Percentiles rank a stretch among this genome's conserved stretches.
Conservation (phyloP, 2,888 invertebrate genomes). For the Notodonta dromedarius region DNA sequence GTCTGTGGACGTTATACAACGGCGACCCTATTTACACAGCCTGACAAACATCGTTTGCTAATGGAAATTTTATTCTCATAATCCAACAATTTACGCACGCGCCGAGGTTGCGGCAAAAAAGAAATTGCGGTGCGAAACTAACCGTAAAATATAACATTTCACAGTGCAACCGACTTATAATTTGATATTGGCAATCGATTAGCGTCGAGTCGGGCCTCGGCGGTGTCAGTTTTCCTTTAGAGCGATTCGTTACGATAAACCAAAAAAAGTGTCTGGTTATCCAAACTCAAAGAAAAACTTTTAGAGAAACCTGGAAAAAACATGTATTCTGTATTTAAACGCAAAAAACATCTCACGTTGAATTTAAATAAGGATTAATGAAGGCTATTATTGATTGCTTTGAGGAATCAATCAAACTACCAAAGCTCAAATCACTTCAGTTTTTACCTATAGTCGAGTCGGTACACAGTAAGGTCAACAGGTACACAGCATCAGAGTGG, state of each 20-base stretch:
- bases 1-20: conserved; percentile 19
- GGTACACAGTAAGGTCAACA: conserved; percentile 41
- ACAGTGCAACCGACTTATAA: conserved; percentile 53
- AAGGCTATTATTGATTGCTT: conserved; percentile 10
- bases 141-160: conserved; percentile 48
- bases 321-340: conserved; percentile 25
- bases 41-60: conserved; percentile 13
- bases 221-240: conserved; percentile 56
- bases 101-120: conserved; percentile 23
- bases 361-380: conserved; percentile 23
- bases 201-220: conserved; percentile 48
- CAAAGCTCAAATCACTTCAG: conserved; percentile 20
- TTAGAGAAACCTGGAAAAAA: conserved; percentile 20
- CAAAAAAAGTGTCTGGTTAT: conserved; percentile 50
- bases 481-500: conserved; percentile 32
- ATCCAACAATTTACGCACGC: conserved; percentile 17
- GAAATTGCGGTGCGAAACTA: conserved; percentile 38
- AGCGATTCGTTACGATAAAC: conserved; percentile 60
- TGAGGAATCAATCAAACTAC: conserved; percentile 34
- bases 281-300: conserved; percentile 45
- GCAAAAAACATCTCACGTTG: conserved; percentile 34
- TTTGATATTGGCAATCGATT: conserved; percentile 66
- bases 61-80: conserved; percentile 18
- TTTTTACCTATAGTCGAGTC: conserved; percentile 15
- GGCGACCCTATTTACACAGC: conserved; percentile 8